Evolutionary conservation across 2,888 invertebrate species (phyloP), one percentile per base, ranked within the genome.

Genomic region (Idaea dimidiata): DNA sequence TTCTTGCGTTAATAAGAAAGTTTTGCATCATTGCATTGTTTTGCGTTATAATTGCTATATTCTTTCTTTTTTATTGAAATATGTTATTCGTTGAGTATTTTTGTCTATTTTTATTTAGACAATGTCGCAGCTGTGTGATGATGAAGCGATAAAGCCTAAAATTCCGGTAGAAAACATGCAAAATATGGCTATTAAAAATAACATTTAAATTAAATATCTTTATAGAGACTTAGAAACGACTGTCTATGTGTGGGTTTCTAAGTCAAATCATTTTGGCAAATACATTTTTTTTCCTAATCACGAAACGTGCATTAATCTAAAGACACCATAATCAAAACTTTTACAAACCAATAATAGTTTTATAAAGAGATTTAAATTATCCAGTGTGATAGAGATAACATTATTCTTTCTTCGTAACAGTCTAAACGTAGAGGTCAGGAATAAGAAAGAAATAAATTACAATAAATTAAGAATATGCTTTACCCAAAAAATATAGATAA

Each of bases 241-340:
- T 70, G 72, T 65, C 56, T 56, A 65, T 60, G 18, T 24, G 55
- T 63, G 56, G 60, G 61, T 62, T 60, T 68, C 69, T 63, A 61
- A 76, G 71, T 77, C 73, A 76, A 77, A 80, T 77, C 78, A 72
- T 74, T 80, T 86, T 84, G 86, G 84, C 86, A 79, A 75, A 80
- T 72, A 73, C 70, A 72, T 71, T 68, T 73, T 72, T 74, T 73
- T 76, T 78, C 78, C 72, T 78, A 73, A 80, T 77, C 79, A 79
- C 79, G 76, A 73, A 43, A 43, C 67, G 65, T 72, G 73, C 69
- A 66, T 69, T 66, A 54, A 62, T 67, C 32, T 53, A 53, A 43
- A 10, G 43, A 14, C 24, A 24, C 54, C 54, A 24, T 56, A 60
- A 18, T 55, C 17, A 60, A 55, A 24, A 55, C 8, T n/a, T 3